phyloP scores from a whole-genome alignment of 2,113 vertebrate species.

The Acanthochromis polyacanthus region DNA sequence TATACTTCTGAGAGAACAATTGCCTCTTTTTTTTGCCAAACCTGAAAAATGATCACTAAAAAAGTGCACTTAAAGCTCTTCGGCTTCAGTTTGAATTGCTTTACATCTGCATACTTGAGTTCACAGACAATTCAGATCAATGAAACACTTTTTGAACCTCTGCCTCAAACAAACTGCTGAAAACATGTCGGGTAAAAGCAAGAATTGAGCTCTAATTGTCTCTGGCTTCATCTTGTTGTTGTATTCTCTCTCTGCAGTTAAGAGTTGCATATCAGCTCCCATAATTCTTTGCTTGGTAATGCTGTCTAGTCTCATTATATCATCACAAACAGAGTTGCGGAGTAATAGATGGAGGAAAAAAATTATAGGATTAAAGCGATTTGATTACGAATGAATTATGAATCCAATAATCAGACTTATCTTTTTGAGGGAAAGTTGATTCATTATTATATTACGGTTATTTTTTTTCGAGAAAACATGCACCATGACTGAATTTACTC shows the following conservation, averaged over 20 bases:
- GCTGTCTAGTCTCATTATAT: conserved; percentile 7
- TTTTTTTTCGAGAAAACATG: neutral
- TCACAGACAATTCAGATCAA: neutral
- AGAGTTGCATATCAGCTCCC: conserved; percentile 17
- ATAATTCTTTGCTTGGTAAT: conserved; percentile 12
- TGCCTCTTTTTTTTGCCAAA: no score
- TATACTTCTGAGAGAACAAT: no score
- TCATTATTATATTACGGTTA: neutral
- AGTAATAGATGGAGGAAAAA: conserved; percentile 3
- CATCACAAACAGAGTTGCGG: conserved; percentile 12
- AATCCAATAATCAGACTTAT: conserved; percentile 34
- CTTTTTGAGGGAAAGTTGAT: neutral
- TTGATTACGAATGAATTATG: conserved; percentile 34
- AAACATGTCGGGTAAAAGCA: neutral
- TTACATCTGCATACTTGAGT: neutral
- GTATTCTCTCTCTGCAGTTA: conserved; percentile 21
- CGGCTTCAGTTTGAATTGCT: neutral
- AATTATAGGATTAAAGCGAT: conserved; percentile 34
- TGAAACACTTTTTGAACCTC: neutral
- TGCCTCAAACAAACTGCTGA: neutral
- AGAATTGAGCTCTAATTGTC: neutral
- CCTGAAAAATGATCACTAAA: no score
- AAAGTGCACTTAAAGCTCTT: no score
- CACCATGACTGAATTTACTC: neutral
- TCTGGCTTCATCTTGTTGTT: neutral